These are phyloP conservation scores for Drosophila sulfurigaster DNA, from an alignment of 1,140 invertebrate genomes.

Conservation along the genomic window DNA sequence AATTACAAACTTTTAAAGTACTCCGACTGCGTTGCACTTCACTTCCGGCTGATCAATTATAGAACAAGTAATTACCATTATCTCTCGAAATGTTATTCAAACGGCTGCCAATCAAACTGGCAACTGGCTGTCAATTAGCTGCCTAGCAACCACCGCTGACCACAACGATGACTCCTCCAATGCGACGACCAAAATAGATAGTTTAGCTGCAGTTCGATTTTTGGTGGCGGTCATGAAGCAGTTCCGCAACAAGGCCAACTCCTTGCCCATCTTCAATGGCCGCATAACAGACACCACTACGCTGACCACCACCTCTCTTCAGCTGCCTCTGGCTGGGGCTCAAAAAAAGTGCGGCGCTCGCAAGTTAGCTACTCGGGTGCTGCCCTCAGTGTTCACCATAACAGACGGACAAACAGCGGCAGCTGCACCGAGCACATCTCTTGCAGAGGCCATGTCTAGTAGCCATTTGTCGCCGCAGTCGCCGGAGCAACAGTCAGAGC, in stretches of 20 bases:
- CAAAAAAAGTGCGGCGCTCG: conserved; percentile 20
- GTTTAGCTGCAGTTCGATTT: conserved; percentile 33
- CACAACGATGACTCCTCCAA: conserved; percentile 60
- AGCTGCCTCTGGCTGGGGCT: conserved; percentile 50
- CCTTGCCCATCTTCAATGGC: conserved; percentile 79
- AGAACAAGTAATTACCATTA: conserved; percentile 19
- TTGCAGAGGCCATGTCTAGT: conserved; percentile 64
- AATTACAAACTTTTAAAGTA: conserved; percentile 52
- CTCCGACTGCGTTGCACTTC: conserved; percentile 24
- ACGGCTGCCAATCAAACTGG: conserved; percentile 5
- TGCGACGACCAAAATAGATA: conserved; percentile 38
- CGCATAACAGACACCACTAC: conserved; percentile 74
- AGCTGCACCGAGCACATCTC: conserved; percentile 56
- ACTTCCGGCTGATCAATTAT: conserved; percentile 41
- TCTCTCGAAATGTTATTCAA: conserved; percentile 13
- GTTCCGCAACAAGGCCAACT: conserved; percentile 74
- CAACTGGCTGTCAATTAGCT: conserved; percentile 46
- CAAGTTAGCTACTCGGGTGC: conserved; percentile 19
- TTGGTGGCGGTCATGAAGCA: conserved; percentile 64
- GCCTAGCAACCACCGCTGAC: conserved; percentile 70
- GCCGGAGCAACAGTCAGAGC: conserved; percentile 11
- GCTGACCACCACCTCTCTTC: conserved; percentile 65
- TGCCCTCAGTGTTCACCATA: conserved; percentile 73
- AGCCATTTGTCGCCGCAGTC: conserved; percentile 33
- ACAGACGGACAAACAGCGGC: conserved; percentile 61